Evolutionary conservation across 2,113 vertebrate species (phyloP), one percentile per base, ranked within the genome.

Genomic region (Corvus hawaiiensis): DNA sequence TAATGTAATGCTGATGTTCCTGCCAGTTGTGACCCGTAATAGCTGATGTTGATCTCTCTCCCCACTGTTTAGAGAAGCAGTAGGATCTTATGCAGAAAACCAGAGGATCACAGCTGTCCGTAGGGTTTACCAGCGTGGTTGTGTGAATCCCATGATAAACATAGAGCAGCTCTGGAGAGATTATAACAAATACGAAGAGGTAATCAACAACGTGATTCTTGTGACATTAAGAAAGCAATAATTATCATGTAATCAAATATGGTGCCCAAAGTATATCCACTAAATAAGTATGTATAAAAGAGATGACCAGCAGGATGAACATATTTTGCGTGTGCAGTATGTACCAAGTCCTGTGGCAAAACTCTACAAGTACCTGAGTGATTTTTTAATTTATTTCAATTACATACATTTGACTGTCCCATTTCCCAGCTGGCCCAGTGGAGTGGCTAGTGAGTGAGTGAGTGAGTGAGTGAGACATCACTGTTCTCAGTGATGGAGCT

Each of bases 161-260:
- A 99, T 99, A 59, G 99, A 99, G 88, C 99, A 99, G 92, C 99
- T 99, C 56, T 99, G 99, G 99, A 98, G 99, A 97, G 99, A 99
- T 98, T 99, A 99, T 98, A 99, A 99, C 98, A 99, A 99, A 96
- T 99, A 99, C n/a, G 99, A 99, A 97, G 99, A 99, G 99, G 99
- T 98, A 98, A 98, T 90, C 84, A 63, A 94, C 67, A 58, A 62
- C 16, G 7, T 24, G 20, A 55, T 91, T 79, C 16, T 87, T 85
- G 75, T 87, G 94, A 68, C 66, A 33, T 59, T 55, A 30, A 44
- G 37, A 39, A 49, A 54, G 37, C 41, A 66, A 27, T 10, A 21
- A 49, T 17, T 59, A 10, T 8, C 1, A 0, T 51, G 3, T 80
- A 19, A 56, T 90, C 27, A 48, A 74, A 56, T 52, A 2, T 17